Evolutionary conservation across 1,140 invertebrate genomes (phyloP).

Genomic region (Megalonaias nervosa): DNA sequence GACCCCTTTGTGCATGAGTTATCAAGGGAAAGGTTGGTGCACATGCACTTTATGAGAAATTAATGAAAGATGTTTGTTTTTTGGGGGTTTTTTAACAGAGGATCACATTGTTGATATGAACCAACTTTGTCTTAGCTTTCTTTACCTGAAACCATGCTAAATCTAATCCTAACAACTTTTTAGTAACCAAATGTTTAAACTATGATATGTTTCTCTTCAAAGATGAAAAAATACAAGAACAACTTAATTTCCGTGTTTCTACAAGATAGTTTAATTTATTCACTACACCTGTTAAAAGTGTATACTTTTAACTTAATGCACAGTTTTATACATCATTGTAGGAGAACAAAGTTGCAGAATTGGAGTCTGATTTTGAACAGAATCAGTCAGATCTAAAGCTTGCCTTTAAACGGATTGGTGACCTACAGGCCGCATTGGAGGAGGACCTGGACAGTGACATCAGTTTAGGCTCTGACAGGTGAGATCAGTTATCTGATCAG

Average conservation of each 20-base stretch:
- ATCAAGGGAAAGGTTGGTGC: too few species aligned
- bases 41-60: too few species aligned
- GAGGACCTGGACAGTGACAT: conserved; percentile 72
- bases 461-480: conserved; percentile 55
- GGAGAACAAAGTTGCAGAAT: conserved; percentile 66
- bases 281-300: not conserved
- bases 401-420: conserved; percentile 87
- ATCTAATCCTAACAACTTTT: too few species aligned
- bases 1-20: too few species aligned
- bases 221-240: not conserved
- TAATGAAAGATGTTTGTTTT: too few species aligned
- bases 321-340: conserved; percentile 27
- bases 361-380: conserved; percentile 71
- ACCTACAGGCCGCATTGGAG: conserved; percentile 88
- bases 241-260: conserved; percentile 2
- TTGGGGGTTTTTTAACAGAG: too few species aligned
- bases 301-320: too few species aligned
- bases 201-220: too few species aligned
- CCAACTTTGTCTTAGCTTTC: too few species aligned
- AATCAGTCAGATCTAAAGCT: conserved; percentile 81
- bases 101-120: too few species aligned
- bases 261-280: not conserved
- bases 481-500: conserved; percentile 1
- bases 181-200: too few species aligned
- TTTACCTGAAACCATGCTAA: too few species aligned